These are phyloP conservation scores for Hybos culiciformis DNA, from an alignment of 2,888 invertebrate species.

Conservation along the genomic window DNA sequence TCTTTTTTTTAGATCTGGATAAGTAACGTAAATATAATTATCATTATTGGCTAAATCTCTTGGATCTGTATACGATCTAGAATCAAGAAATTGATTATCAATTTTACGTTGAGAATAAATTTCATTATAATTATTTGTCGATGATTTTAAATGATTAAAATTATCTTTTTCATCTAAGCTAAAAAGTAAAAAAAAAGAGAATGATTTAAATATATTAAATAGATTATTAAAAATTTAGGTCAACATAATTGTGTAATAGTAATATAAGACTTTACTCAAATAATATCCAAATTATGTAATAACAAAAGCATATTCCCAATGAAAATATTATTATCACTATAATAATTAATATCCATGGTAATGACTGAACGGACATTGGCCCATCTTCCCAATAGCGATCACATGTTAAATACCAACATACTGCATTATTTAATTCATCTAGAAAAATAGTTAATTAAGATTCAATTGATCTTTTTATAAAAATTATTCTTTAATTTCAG, in stretches of 20 bases:
- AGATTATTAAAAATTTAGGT: neutral
- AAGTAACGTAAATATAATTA: constrained; percentile 76
- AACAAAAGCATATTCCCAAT: constrained; percentile 74
- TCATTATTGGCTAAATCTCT: constrained; percentile 47
- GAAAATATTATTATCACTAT: constrained; percentile 69
- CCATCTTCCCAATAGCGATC: constrained; percentile 85
- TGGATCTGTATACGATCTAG: neutral
- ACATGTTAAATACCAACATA: constrained; percentile 86
- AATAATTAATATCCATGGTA: constrained; percentile 66
- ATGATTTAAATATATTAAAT: neutral
- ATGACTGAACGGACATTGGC: constrained; percentile 56
- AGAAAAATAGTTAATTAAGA: constrained; percentile 13
- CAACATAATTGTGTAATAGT: too few relatives aligned
- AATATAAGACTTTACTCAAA: constrained; percentile 60
- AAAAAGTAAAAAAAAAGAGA: neutral
- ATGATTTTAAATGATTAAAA: neutral
- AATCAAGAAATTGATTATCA: constrained; percentile 1
- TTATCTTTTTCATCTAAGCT: neutral
- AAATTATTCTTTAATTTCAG: too few relatives aligned
- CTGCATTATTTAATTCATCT: constrained; percentile 79
- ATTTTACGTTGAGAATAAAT: neutral
- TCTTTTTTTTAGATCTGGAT: constrained; percentile 71
- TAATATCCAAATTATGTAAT: constrained; percentile 83
- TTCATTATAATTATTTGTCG: neutral
- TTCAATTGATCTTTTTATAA: neutral